Evolutionary conservation across 2,797 vertebrate species (phyloP).

Genomic region (Capromys pilorides): DNA sequence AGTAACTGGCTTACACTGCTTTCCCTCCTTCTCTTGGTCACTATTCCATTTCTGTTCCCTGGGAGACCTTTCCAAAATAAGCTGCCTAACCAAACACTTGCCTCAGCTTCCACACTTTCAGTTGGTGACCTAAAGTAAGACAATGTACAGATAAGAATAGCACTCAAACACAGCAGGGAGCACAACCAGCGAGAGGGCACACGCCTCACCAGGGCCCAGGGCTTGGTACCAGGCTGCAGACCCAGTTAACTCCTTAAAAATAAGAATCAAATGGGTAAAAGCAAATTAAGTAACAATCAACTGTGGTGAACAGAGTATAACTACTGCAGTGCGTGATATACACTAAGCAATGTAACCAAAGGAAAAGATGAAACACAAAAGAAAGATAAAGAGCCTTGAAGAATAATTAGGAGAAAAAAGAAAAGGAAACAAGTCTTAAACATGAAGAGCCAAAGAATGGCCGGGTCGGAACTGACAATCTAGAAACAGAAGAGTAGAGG

Average conservation of each 20-base stretch:
- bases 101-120: background rate
- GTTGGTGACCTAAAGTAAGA: background rate
- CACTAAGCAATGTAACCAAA: background rate
- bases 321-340: background rate
- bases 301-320: background rate
- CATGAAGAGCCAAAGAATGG: background rate
- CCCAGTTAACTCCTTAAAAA: background rate
- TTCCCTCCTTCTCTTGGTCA: slow-evolving; percentile 34
- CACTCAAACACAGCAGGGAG: background rate
- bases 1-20: background rate
- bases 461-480: background rate
- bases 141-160: background rate
- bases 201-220: background rate
- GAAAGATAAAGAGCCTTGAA: background rate
- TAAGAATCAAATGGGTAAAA: background rate
- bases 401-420: background rate
- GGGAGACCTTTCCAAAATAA: slow-evolving; percentile 57
- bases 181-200: background rate
- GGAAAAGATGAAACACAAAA: background rate
- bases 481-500: background rate
- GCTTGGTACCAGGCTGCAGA: background rate
- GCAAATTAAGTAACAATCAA: background rate
- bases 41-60: background rate
- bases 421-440: background rate
- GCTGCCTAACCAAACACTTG: background rate